Percentiles rank a stretch among this genome's conserved stretches.
Conservation (phyloP, 2,888 invertebrate genomes). For the Morpho helenor region DNA sequence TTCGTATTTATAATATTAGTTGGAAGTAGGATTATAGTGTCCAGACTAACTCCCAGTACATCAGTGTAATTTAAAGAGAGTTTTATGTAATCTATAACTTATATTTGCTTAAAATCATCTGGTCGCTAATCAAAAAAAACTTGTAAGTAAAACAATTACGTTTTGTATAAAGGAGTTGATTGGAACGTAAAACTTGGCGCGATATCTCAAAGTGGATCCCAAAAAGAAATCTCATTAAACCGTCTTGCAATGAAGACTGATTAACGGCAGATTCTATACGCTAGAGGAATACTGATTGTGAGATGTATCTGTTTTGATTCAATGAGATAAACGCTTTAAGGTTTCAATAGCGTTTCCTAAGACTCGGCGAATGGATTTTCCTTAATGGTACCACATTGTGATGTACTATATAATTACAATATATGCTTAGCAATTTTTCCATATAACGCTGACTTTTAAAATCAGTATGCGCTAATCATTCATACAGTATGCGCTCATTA, state of each 20-base stretch:
- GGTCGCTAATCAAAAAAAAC: background rate
- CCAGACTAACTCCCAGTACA: too few relatives aligned
- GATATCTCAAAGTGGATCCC: constrained; percentile 40
- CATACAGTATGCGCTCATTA: too few relatives aligned
- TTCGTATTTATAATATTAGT: too few relatives aligned
- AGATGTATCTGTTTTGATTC: constrained; percentile 34
- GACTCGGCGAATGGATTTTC: constrained; percentile 8
- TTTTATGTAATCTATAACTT: too few relatives aligned
- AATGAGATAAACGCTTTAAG: constrained; percentile 31
- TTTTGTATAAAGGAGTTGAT: constrained; percentile 27
- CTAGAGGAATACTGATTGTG: constrained; percentile 45
- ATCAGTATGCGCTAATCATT: too few relatives aligned
- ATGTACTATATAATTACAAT: background rate
- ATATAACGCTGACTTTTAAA: too few relatives aligned
- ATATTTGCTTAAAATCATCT: too few relatives aligned
- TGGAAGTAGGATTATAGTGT: too few relatives aligned
- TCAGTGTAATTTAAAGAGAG: too few relatives aligned
- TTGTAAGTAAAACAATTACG: constrained; percentile 12
- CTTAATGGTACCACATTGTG: background rate
- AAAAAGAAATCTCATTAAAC: constrained; percentile 68
- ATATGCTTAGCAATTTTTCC: background rate
- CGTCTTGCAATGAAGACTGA: constrained; percentile 56
- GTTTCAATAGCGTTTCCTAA: constrained; percentile 17
- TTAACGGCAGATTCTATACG: constrained; percentile 44
- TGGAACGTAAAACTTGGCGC: constrained; percentile 26